Percentiles rank a stretch among this genome's conserved stretches.
These are phyloP conservation scores for Anas platyrhynchos DNA, from an alignment of 2,113 vertebrate species.

Conservation along the genomic window DNA sequence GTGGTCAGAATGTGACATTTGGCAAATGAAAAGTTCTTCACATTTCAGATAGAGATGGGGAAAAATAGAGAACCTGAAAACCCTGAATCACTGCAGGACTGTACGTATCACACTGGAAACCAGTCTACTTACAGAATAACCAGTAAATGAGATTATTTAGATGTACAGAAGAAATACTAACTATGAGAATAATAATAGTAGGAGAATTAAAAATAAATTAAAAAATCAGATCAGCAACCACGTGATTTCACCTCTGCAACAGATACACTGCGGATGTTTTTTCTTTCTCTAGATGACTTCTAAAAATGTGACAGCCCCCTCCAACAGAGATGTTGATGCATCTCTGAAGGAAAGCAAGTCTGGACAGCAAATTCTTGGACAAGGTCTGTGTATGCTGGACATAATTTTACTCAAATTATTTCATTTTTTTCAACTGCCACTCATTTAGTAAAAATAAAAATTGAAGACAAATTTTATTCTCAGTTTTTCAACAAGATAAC, in stretches of 20 bases:
- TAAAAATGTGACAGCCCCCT: neutral
- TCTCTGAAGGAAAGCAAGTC: neutral
- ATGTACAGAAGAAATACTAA: neutral
- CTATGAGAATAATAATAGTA: neutral
- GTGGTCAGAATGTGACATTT: neutral
- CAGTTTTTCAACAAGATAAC: neutral
- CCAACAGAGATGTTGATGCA: neutral
- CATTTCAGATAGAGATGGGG: accelerated
- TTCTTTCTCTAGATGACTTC: neutral
- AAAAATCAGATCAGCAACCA: neutral
- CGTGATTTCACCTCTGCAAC: neutral
- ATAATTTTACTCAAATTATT: accelerated
- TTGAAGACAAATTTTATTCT: neutral
- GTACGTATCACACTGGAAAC: neutral
- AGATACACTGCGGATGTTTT: neutral
- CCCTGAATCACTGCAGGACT: neutral
- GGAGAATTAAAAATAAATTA: neutral
- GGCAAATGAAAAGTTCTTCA: neutral
- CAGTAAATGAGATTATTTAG: neutral
- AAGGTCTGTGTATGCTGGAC: neutral
- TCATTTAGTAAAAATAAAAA: neutral
- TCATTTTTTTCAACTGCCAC: neutral
- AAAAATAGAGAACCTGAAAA: neutral
- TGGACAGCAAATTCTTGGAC: neutral
- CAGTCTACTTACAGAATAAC: neutral